Evolutionary conservation across 2,113 vertebrate species (phyloP).

Genomic region (Daboia siamensis): DNA sequence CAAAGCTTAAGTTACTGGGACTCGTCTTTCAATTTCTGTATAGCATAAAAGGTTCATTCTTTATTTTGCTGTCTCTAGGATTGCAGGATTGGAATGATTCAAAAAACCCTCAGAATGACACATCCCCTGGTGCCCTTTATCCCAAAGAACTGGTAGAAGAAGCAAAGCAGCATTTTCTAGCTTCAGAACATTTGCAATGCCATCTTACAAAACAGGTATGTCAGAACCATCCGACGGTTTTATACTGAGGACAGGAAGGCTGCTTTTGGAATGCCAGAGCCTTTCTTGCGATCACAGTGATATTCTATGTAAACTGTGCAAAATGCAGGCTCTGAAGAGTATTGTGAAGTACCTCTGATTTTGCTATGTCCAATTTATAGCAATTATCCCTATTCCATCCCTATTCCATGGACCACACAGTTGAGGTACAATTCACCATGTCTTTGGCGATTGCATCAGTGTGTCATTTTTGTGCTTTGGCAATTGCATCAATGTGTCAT

Average conservation of each 20-base stretch:
- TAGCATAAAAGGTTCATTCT: constrained; percentile 8
- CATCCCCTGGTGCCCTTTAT: neutral
- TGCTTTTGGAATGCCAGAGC: neutral
- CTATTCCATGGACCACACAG: neutral
- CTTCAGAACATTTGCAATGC: constrained; percentile 74
- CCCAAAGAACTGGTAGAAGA: constrained; percentile 39
- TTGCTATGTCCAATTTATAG: neutral
- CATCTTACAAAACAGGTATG: constrained; percentile 72
- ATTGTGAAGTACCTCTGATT: neutral
- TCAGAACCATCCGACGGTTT: neutral
- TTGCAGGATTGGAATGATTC: constrained; percentile 3
- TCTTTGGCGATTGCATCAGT: neutral
- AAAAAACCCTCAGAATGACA: neutral
- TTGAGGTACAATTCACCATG: neutral
- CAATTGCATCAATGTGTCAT: neutral
- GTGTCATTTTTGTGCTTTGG: neutral
- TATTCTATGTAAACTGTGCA: neutral
- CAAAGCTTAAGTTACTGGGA: neutral
- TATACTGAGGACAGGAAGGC: neutral
- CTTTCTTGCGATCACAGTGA: neutral
- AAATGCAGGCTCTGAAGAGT: neutral
- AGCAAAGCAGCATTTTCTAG: constrained; percentile 54
- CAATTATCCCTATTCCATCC: neutral
- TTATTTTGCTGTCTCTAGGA: constrained; percentile 48
- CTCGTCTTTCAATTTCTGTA: constrained; percentile 14